phyloP scores from a whole-genome alignment of 2,113 vertebrate genomes.

The Stictonetta naevosa region DNA sequence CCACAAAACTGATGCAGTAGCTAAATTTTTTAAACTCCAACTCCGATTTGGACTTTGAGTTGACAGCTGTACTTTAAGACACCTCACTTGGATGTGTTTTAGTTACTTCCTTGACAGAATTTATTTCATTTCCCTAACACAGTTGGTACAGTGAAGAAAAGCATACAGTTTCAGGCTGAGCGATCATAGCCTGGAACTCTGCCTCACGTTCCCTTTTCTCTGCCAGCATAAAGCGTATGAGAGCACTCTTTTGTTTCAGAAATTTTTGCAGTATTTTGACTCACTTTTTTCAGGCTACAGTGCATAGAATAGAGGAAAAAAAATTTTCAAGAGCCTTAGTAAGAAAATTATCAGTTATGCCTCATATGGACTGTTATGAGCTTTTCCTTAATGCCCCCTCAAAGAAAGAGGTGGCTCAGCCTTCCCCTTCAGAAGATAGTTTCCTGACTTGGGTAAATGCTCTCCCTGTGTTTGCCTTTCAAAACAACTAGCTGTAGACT shows the following conservation, averaged over 20 bases:
- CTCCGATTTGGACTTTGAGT: neutral
- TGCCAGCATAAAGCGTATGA: no score
- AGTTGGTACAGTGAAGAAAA: neutral
- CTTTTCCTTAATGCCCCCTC: neutral
- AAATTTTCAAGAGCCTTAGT: neutral
- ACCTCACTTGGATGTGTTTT: neutral
- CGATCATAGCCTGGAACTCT: neutral
- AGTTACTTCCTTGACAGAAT: neutral
- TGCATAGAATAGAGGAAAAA: neutral
- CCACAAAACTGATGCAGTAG: neutral
- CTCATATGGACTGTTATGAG: neutral
- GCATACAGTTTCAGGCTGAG: neutral
- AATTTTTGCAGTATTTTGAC: neutral
- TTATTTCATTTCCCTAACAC: neutral
- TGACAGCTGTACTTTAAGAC: neutral
- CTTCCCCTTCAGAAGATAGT: neutral
- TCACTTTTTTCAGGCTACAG: neutral
- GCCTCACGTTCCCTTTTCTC: neutral
- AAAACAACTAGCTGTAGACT: neutral
- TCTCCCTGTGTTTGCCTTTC: neutral
- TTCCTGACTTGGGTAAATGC: neutral
- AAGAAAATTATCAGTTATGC: neutral
- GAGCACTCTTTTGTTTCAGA: neutral
- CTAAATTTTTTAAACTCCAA: neutral
- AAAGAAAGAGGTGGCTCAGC: neutral